phyloP scores from a whole-genome alignment of 2,888 invertebrate genomes.

The Oligia fasciuncula region DNA sequence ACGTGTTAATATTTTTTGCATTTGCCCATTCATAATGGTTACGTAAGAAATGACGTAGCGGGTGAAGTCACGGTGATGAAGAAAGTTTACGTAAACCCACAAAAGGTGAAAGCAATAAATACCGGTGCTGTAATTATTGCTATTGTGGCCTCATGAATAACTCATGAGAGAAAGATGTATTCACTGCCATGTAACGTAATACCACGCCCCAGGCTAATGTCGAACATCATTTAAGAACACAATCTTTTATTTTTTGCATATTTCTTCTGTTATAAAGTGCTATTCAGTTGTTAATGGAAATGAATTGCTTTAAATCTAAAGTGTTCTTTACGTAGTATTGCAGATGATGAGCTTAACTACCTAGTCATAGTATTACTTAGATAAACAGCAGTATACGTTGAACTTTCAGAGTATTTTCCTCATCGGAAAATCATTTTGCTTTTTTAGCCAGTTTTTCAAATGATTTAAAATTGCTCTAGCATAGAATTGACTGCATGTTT shows the following conservation, averaged over 20 bases:
- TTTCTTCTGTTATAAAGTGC: slow-evolving; percentile 1
- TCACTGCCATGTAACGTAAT: slow-evolving; percentile 78
- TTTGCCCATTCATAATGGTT: slow-evolving; percentile 55
- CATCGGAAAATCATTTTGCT: background rate
- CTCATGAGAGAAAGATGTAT: slow-evolving; percentile 79
- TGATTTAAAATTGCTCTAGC: background rate
- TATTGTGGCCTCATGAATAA: slow-evolving; percentile 83
- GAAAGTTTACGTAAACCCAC: slow-evolving; percentile 82
- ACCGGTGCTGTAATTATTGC: slow-evolving; percentile 80
- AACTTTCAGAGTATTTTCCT: background rate
- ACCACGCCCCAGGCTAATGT: slow-evolving; percentile 62
- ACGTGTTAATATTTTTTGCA: slow-evolving; percentile 33
- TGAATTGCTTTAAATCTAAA: slow-evolving; percentile 27
- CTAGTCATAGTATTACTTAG: background rate
- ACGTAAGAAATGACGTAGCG: slow-evolving; percentile 69
- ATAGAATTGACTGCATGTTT: background rate
- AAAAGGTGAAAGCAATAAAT: slow-evolving; percentile 84
- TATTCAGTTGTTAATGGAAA: slow-evolving; percentile 15
- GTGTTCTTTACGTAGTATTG: background rate
- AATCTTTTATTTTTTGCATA: slow-evolving; percentile 35
- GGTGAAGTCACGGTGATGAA: slow-evolving; percentile 75
- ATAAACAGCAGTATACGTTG: background rate
- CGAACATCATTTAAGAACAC: slow-evolving; percentile 49
- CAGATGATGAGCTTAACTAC: background rate
- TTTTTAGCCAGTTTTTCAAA: background rate